Base-by-base conservation (phyloP, 2,888 invertebrate genomes). In the Argyra leucocephala region DNA sequence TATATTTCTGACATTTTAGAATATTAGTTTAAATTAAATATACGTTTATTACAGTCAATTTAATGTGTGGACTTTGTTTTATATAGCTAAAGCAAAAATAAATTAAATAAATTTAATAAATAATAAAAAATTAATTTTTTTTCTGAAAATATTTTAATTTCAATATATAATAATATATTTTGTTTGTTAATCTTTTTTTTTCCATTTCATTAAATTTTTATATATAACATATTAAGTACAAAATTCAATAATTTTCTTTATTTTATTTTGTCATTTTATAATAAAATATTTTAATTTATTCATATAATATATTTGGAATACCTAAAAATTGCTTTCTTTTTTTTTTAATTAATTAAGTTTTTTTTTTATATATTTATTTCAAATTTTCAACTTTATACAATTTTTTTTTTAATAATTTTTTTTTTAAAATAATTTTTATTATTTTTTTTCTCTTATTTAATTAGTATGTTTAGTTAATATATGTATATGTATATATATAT, bases 211-310 rank as follows among this genome's bases (percentile, higher is more conserved):
- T 18, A 18, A 48, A 48, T 48, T 48, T 10, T 7, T 31, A 31
- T 15, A 48, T n/a, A 48, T 48, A 48, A 48, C 48, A 48, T 48
- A 48, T 12, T 48, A 48, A 48, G 48, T 48, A 48, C 48, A 48
- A 48, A 48, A 48, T 48, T 48, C 48, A 48, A 48, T 48, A 48
- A 48, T 48, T 18, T 18, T 15, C 18, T 18, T 48, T 48, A 48
- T 18, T 48, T 48, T 48, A 48, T 48, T 48, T 15, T 48, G 48
- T 31, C n/a, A n/a, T n/a, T n/a, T 31, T 31, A 31, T 48, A 9
- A 48, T 48, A 48, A 48, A 48, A 48, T 48, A 48, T 48, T 48
- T 48, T 48, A 48, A 48, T 48, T 48, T 48, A 15, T 48, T 48
- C 7, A 6, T 26, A 26, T 26, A 6, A 26, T 37, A 37, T 48